Evolutionary conservation across 1,140 invertebrate genomes (phyloP).

Genomic region (Octopus bimaculoides): DNA sequence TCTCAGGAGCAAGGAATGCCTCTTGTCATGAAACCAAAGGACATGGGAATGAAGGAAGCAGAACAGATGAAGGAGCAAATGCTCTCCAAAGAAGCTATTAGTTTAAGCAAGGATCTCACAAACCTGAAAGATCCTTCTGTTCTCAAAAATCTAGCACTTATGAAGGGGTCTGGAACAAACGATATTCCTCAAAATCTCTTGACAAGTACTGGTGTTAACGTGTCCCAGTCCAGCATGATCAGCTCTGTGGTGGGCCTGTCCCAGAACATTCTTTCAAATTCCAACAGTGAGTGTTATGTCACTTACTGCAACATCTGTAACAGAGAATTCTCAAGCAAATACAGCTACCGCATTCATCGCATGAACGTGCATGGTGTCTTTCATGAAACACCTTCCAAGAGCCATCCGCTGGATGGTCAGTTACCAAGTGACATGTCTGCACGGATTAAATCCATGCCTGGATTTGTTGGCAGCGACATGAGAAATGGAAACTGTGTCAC

Average conservation of each 20-base stretch:
- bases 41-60: not conserved
- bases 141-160: not conserved
- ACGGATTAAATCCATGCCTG: conserved; percentile 15
- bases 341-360: conserved; percentile 49
- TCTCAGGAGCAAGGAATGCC: conserved; percentile 2
- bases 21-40: not conserved
- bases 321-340: conserved; percentile 50
- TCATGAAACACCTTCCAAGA: conserved; percentile 33
- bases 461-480: conserved; percentile 5
- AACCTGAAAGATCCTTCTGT: not conserved
- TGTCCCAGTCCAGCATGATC: not conserved
- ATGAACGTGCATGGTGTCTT: conserved; percentile 51
- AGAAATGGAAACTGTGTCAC: conserved; percentile 26
- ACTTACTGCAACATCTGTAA: conserved; percentile 51
- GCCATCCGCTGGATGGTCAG: conserved; percentile 24
- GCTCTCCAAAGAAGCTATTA: not conserved
- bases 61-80: not conserved
- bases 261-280: conserved; percentile 10
- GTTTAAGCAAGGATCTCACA: not conserved
- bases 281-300: conserved; percentile 28
- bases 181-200: conserved; percentile 7
- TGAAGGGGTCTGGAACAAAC: conserved; percentile 5
- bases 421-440: conserved; percentile 15
- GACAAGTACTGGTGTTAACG: not conserved
- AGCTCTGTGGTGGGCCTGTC: not conserved